Evolutionary conservation across 2,797 vertebrate species (phyloP), one percentile per base, ranked within the genome.

Genomic region (Podarcis lilfordi): DNA sequence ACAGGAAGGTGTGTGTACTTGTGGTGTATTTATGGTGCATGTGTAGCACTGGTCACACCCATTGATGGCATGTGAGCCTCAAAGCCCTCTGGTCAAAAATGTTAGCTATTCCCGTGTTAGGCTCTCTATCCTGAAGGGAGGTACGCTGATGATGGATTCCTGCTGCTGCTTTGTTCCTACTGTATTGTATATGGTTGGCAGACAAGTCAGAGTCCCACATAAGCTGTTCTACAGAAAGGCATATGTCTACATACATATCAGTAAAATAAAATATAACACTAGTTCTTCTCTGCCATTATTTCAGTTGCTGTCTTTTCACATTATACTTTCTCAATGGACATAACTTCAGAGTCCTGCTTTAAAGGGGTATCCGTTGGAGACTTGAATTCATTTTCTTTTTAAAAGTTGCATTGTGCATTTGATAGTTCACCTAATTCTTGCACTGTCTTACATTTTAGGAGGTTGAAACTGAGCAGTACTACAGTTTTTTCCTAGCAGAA

Each of bases 391-490:
- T 45, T 40, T 61, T 61, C 37, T 82, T 84, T 72, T n/a, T 45
- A 45, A 8, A 19, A 43, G 64, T 37, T 82, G 37, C 40, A 82
- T 11, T 82, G 17, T 69, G 8, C 68, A 45, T 82, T 17, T 69
- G 45, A 43, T 82, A 59, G 15, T n/a, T 75, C 4, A 29, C 1
- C 21, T 91, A 17, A 0, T 0, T 89, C 93, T 64, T 86, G 85
- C 81, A 7, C 87, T 94, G 11, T 94, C n/a, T 95, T 94, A 37
- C 7, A 77, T 96, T 93, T 84, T 92, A 99, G 99, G 99, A 99
- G 96, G 99, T 99, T 83, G 98, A 99, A 96, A 99, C 99, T 0
- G 99, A 99, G 94, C 99, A 99, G 97, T 99, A 99, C 98, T 99
- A 98, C 96, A 98, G 92, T 95, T 99, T 98, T 96, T 99, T 99